A percentile compares a stretch with the other conserved stretches of the same genome.
Conservation (phyloP, 2,888 invertebrate genomes). For the Chelonus formosanus region DNA sequence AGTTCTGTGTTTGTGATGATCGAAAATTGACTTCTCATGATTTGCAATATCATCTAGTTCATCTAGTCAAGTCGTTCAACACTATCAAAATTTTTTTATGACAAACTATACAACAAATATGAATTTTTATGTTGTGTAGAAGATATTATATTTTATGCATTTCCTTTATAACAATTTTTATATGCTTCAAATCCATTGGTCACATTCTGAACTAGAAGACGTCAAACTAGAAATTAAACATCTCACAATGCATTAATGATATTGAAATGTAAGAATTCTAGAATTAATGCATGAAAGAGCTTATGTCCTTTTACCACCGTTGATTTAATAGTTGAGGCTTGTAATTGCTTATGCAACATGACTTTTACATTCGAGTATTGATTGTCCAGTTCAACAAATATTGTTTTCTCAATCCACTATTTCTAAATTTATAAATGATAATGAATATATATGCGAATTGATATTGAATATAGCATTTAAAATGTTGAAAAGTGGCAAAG, state of each 20-base stretch:
- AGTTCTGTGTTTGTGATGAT: too few species aligned
- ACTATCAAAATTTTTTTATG: conserved; percentile 85
- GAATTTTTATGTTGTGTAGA: conserved; percentile 87
- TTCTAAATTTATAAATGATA: conserved; percentile 64
- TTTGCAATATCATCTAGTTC: conserved; percentile 86
- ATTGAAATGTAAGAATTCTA: too few species aligned
- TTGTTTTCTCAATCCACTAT: conserved; percentile 71
- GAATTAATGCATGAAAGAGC: conserved; percentile 87
- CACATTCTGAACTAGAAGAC: conserved; percentile 87
- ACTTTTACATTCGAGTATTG: conserved; percentile 85
- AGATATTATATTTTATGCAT: conserved; percentile 93
- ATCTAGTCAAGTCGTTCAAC: conserved; percentile 82
- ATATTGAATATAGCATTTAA: conserved; percentile 82
- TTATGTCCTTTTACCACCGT: conserved; percentile 86
- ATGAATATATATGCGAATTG: conserved; percentile 72
- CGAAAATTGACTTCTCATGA: too few species aligned
- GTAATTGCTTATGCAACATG: conserved; percentile 85
- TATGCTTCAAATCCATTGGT: conserved; percentile 79
- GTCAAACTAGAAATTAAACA: conserved; percentile 89
- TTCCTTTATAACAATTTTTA: conserved; percentile 85
- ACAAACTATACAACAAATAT: conserved; percentile 86
- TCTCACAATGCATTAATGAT: conserved; percentile 83
- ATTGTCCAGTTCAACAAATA: conserved; percentile 83
- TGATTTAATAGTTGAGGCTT: conserved; percentile 91
- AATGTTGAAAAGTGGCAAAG: conserved; percentile 80